These are phyloP conservation scores for Girardia tigrina DNA, from an alignment of 2,888 invertebrate genomes.

Conservation along the genomic window DNA sequence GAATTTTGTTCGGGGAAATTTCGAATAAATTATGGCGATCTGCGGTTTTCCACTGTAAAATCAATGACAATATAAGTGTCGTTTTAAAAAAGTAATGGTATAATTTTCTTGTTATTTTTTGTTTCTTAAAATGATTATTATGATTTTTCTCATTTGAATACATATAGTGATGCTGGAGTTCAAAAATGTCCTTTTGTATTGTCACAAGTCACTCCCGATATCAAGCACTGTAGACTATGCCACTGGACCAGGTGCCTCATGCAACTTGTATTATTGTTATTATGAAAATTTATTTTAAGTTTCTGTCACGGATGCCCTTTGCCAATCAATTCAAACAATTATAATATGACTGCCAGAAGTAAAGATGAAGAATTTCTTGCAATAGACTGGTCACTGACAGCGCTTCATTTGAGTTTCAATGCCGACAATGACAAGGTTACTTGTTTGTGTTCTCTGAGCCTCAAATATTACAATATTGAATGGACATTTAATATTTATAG, in stretches of 20 bases:
- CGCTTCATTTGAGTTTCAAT: neutral
- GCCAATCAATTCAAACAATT: neutral
- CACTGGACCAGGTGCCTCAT: constrained; percentile 2
- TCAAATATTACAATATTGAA: too few species aligned
- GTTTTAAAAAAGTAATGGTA: too few species aligned
- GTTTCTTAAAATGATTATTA: too few species aligned
- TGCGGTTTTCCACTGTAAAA: too few species aligned
- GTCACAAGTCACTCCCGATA: neutral
- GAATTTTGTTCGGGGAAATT: too few species aligned
- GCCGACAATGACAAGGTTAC: neutral
- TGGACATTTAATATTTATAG: too few species aligned
- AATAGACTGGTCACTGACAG: neutral
- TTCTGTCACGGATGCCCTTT: neutral
- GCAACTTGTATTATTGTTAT: too few species aligned
- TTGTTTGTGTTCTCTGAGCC: too few species aligned
- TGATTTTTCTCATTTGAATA: too few species aligned
- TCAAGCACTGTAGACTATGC: constrained; percentile 4
- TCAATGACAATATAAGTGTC: too few species aligned
- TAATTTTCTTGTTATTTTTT: too few species aligned
- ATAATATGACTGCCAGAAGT: neutral
- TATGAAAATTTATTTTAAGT: neutral
- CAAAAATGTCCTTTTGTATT: neutral
- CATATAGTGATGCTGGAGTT: neutral
- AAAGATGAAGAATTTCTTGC: neutral
- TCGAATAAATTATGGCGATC: too few species aligned